Conservation (phyloP, 1,140 invertebrate species). For the Pogonus chalceus region DNA sequence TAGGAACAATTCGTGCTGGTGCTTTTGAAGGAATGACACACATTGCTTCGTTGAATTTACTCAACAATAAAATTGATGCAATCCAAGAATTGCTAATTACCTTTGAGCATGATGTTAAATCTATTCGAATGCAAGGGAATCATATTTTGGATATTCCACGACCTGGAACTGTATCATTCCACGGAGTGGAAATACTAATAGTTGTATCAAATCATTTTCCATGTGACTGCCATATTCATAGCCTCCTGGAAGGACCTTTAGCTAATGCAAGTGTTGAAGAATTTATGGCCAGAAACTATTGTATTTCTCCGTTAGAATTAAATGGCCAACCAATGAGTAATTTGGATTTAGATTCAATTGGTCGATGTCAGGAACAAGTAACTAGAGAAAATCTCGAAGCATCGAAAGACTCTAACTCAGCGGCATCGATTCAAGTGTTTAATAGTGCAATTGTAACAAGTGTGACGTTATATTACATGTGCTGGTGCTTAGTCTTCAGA, state of each 20-base stretch:
- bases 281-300: conserved; percentile 67
- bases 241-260: conserved; percentile 60
- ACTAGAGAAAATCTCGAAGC: conserved; percentile 53
- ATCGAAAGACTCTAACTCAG: conserved; percentile 23
- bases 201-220: conserved; percentile 70
- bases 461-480: no score
- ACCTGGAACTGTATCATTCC: conserved; percentile 50
- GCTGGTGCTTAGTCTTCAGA: neutral
- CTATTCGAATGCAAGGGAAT: conserved; percentile 64
- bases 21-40: conserved; percentile 60
- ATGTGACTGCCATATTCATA: conserved; percentile 70
- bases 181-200: conserved; percentile 54
- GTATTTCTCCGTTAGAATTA: conserved; percentile 72
- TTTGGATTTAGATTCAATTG: conserved; percentile 56
- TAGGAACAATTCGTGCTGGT: conserved; percentile 58
- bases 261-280: conserved; percentile 51
- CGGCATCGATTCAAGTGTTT: no score
- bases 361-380: conserved; percentile 54
- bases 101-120: conserved; percentile 53
- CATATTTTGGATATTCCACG: conserved; percentile 65
- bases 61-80: conserved; percentile 75
- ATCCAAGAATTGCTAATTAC: conserved; percentile 61
- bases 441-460: no score
- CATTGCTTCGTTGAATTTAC: conserved; percentile 58
- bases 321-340: conserved; percentile 61